Evolutionary conservation across 1,140 invertebrate species (phyloP), one percentile per base, ranked within the genome.

Genomic region (Phocides pigmalion): DNA sequence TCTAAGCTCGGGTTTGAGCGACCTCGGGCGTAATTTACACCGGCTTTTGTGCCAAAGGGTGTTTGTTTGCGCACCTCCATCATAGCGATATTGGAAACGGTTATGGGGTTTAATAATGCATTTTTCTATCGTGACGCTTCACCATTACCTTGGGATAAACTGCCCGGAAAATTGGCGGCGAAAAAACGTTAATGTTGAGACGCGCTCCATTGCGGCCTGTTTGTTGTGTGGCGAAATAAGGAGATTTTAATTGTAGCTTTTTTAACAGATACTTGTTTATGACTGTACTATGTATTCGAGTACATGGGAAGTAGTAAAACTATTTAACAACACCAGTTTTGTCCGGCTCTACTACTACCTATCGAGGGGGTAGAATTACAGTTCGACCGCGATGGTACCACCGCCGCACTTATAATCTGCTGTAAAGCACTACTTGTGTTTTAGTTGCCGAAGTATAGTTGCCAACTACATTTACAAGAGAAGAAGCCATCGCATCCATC

Each of bases 21-120:
- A 81, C 73, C 82, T 78, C 69, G 71, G 76, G 74, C 75, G 77
- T 86, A 80, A 88, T 88, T 90, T 84, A 87, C 87, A 88, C 83
- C 65, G 53, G 72, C 72, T 73, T 82, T 72, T 59, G 51, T 51
- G 64, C 59, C 73, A 84, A 84, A 83, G 84, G 85, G 79, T 86
- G 76, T 73, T 68, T 81, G 72, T 80, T 79, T 74, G 74, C 65
- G 70, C 61, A 74, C 72, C 75, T 76, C 68, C 71, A 39, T 64
- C 50, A 69, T 70, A 70, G 66, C 71, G 72, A 72, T 78, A 81
- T 83, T 72, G 77, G 70, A 69, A 77, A 70, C 74, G 70, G 81
- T 84, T 89, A 84, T 87, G 71, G 77, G 68, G 67, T 76, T 89
- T 83, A 83, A 84, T 87, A 87, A 86, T 90, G 76, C 78, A 88